Conservation (phyloP, 2,888 invertebrate genomes). For the Trilocha varians region DNA sequence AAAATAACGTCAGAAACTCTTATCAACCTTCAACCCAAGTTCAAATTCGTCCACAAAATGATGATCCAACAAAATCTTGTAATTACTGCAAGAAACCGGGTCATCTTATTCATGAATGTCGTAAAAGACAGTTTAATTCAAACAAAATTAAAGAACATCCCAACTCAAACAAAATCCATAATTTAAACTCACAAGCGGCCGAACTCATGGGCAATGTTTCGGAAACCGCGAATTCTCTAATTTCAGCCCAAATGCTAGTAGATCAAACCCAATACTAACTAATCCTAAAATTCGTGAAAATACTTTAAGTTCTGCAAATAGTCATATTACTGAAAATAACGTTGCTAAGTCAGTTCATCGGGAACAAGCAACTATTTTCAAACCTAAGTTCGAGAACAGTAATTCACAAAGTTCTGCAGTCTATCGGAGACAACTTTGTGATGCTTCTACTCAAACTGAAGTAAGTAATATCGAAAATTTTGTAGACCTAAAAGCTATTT, state of each 20-base stretch:
- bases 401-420: not conserved
- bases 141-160: not conserved
- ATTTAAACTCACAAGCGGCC: constrained; percentile 12
- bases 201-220: constrained; percentile 3
- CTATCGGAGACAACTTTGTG: constrained; percentile 6
- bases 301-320: too few species aligned
- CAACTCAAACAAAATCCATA: not conserved
- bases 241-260: not conserved
- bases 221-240: constrained; percentile 7
- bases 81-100: constrained; percentile 9
- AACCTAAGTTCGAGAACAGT: not conserved
- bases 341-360: not conserved
- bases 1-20: not conserved
- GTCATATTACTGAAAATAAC: too few species aligned
- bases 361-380: not conserved
- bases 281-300: too few species aligned
- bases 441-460: constrained; percentile 6
- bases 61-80: not conserved
- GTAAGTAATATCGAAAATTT: too few species aligned
- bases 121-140: constrained; percentile 2
- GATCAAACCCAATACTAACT: not conserved
- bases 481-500: too few species aligned
- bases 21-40: not conserved
- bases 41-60: too few species aligned
- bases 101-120: constrained; percentile 6